Evolutionary conservation across 2,888 invertebrate genomes (phyloP), one percentile per base, ranked within the genome.

Genomic region (Morpho deidamia): DNA sequence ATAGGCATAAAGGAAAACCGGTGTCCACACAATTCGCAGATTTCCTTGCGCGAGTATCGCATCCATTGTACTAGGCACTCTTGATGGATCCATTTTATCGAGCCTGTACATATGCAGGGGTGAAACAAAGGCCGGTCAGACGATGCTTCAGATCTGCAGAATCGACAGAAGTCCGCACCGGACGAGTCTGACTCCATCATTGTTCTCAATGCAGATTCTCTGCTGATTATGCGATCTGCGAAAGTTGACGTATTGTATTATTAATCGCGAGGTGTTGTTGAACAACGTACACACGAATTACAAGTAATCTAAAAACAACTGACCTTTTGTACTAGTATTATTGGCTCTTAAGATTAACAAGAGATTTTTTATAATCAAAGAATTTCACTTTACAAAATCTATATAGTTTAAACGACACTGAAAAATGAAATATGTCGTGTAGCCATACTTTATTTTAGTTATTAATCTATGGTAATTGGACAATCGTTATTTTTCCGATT

Each of bases 61-160:
- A 99, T 96, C 99, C 99, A 99, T 89, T 99, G 99, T 70, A 98
- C 95, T 60, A 99, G 91, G 84, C 99, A 99, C 77, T 99, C 99
- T 83, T 99, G 99, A 85, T 99, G 99, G 58, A 99, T 99, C 93
- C 96, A 99, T 89, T 99, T 99, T 69, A 99, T 99, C 68, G 98
- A 98, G 51, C 99, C 99, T 32, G 99, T 99, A 79, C 99, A 99
- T 52, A 99, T 97, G 83, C 99, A 99, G 0, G 99, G 99, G 86
- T 99, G 98, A 81, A 97, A 99, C 8, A 99, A 91, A 1, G 98
- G 98, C 64, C 98, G 93, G 72, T 99, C 99, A 10, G 94, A 91
- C 43, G 95, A 91, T 43, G 96, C 98, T 83, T 99, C 99, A 64
- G 97, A 98, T 62, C 99, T 94, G 83, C 99, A 99, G 70, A 99